phyloP scores from a whole-genome alignment of 2,797 vertebrate genomes.

The Cichlasoma orientale region DNA sequence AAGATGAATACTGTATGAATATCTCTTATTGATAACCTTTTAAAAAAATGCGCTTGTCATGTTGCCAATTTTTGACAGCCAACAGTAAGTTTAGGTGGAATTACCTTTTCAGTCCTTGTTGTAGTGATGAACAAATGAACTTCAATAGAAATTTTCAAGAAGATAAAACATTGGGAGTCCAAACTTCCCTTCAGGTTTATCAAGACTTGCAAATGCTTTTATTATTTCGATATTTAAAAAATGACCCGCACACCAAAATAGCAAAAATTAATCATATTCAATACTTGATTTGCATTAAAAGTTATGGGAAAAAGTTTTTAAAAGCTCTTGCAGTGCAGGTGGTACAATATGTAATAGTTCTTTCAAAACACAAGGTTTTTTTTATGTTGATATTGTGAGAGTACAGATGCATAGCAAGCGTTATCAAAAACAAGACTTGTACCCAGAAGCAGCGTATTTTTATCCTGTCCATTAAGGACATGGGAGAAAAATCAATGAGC shows the following conservation, averaged over 20 bases:
- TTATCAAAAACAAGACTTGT: constrained; percentile 47
- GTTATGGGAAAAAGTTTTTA: not conserved
- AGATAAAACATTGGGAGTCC: not conserved
- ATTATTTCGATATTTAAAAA: not conserved
- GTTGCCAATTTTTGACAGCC: not conserved
- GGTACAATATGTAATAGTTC: not conserved
- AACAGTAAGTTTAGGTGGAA: not conserved
- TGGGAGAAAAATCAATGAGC: constrained; percentile 75
- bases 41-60: too few relatives aligned
- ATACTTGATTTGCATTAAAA: constrained; percentile 1
- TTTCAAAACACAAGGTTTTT: not conserved
- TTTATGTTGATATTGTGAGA: not conserved
- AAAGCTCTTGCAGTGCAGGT: not conserved
- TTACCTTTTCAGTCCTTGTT: accelerated
- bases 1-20: not conserved
- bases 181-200: not conserved
- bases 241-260: not conserved
- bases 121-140: not conserved
- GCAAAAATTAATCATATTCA: not conserved
- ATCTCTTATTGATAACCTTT: not conserved
- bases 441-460: constrained; percentile 67
- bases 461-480: constrained; percentile 74
- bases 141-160: not conserved
- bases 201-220: not conserved
- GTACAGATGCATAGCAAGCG: constrained; percentile 24